Conservation (phyloP, 2,888 invertebrate genomes). For the Drosophila lacicola region DNA sequence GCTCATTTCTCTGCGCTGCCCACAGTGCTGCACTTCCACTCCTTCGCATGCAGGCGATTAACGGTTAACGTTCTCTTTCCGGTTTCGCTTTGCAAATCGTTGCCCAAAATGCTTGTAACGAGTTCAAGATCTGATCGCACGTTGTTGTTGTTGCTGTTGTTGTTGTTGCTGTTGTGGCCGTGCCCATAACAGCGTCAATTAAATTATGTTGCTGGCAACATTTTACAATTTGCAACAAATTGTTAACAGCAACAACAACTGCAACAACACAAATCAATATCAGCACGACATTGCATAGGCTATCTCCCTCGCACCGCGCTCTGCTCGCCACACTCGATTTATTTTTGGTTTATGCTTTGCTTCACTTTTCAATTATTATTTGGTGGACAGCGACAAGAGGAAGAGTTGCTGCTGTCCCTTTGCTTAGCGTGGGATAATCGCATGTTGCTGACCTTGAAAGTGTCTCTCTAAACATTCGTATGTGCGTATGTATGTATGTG, state of each 20-base stretch:
- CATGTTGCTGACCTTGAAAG: conserved; percentile 45
- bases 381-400: conserved; percentile 19
- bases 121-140: conserved; percentile 61
- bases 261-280: conserved; percentile 65
- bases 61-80: conserved; percentile 64
- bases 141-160: conserved; percentile 34
- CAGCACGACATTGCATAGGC: conserved; percentile 46
- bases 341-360: conserved; percentile 11
- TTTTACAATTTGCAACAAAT: conserved; percentile 81
- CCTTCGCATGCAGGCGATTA: conserved; percentile 32
- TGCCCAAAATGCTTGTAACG: conserved; percentile 61
- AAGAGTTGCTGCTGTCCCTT: conserved; percentile 32
- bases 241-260: conserved; percentile 67
- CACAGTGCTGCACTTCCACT: conserved; percentile 31
- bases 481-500: conserved; percentile 10
- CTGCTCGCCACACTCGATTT: neutral
- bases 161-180: conserved; percentile 56
- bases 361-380: conserved; percentile 30
- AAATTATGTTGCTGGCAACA: conserved; percentile 81
- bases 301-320: conserved; percentile 12
- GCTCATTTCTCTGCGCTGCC: conserved; percentile 4
- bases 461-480: conserved; percentile 36
- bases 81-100: conserved; percentile 55
- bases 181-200: conserved; percentile 80
- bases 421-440: conserved; percentile 65